phyloP scores from a whole-genome alignment of 2,888 invertebrate species.

The Aelia acuminata region DNA sequence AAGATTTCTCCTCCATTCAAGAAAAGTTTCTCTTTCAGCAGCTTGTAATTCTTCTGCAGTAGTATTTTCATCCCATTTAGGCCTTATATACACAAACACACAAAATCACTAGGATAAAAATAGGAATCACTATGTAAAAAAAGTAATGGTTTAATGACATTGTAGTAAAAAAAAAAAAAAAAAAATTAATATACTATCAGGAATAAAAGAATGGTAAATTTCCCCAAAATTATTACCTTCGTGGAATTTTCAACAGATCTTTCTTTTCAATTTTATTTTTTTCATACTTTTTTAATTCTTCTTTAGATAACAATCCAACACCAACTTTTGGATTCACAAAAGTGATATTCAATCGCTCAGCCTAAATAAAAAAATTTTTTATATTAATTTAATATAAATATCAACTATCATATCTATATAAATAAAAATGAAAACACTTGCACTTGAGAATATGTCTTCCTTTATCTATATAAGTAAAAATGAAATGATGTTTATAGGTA shows the following conservation, averaged over 20 bases:
- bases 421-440: too few relatives aligned
- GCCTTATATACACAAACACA: constrained; percentile 72
- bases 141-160: background rate
- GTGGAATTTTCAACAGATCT: constrained; percentile 82
- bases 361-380: constrained; percentile 69
- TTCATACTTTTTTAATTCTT: constrained; percentile 73
- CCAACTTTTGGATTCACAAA: constrained; percentile 78
- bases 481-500: too few relatives aligned
- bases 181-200: background rate
- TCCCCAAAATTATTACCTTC: constrained; percentile 73
- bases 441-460: too few relatives aligned
- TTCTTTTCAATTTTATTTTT: constrained; percentile 75
- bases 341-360: constrained; percentile 88
- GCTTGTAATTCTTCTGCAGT: constrained; percentile 84
- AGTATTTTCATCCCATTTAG: constrained; percentile 83
- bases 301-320: constrained; percentile 75
- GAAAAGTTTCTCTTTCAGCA: constrained; percentile 86
- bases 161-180: background rate
- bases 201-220: constrained; percentile 22
- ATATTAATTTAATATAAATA: background rate
- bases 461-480: too few relatives aligned
- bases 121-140: background rate
- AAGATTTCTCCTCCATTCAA: constrained; percentile 91
- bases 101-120: background rate
- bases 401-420: too few relatives aligned